A percentile compares a stretch with the other conserved stretches of the same genome.
Evolutionary conservation across 2,888 invertebrate genomes (phyloP).

Genomic region (Temnothorax rugatulus): DNA sequence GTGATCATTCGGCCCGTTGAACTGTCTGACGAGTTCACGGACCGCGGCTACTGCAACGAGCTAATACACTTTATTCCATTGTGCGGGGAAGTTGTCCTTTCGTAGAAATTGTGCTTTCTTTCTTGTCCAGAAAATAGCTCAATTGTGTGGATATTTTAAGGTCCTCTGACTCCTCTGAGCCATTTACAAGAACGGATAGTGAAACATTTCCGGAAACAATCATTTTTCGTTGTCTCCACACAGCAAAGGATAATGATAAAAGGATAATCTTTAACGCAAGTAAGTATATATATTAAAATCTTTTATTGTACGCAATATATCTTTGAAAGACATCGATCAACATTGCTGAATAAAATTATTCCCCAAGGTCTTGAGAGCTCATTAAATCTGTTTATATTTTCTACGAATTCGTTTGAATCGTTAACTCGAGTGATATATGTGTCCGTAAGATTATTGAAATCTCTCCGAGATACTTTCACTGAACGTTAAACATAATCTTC

Average conservation of each 20-base stretch:
- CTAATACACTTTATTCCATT: slow-evolving; percentile 19
- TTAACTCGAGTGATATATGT: neutral
- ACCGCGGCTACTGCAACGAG: slow-evolving; percentile 32
- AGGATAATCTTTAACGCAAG: neutral
- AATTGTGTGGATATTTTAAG: slow-evolving; percentile 6
- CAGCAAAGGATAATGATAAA: neutral
- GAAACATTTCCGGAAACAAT: neutral
- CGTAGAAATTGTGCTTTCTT: slow-evolving; percentile 26
- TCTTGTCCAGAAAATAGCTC: slow-evolving; percentile 12
- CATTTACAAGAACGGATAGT: neutral
- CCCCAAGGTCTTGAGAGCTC: neutral
- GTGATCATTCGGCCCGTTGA: slow-evolving; percentile 81
- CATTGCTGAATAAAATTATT: neutral
- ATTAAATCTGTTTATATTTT: neutral
- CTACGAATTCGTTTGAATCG: neutral
- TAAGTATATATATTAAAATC: neutral
- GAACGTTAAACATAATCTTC: neutral
- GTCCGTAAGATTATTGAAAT: neutral
- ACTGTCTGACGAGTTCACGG: slow-evolving; percentile 64
- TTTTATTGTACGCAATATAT: neutral
- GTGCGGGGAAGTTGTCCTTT: neutral
- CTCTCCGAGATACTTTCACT: slow-evolving; percentile 23
- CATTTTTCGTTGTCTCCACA: too few species aligned
- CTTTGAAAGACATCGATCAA: neutral
- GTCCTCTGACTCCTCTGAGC: neutral